Conservation (phyloP, 2,888 invertebrate species). For the Latheticus oryzae region DNA sequence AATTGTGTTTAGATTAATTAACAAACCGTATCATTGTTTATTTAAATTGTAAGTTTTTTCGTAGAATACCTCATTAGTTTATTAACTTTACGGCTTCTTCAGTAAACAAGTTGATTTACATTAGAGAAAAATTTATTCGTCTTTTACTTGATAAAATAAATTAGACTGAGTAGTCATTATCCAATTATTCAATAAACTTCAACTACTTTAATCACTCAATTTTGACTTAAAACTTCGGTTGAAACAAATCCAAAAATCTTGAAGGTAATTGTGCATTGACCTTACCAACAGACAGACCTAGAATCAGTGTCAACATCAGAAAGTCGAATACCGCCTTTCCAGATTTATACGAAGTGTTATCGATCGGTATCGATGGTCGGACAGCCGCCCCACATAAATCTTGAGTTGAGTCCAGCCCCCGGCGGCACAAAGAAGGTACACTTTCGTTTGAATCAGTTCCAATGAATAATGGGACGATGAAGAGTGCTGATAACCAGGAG, state of each 20-base stretch:
- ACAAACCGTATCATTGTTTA: too few species aligned
- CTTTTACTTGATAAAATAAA: constrained; percentile 14
- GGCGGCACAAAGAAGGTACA: constrained; percentile 53
- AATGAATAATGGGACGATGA: constrained; percentile 58
- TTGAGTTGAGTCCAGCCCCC: constrained; percentile 50
- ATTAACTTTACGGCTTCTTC: constrained; percentile 11
- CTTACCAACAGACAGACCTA: constrained; percentile 28
- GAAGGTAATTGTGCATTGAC: constrained; percentile 35
- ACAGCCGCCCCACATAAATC: constrained; percentile 46
- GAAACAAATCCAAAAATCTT: constrained; percentile 11
- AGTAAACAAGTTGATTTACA: constrained; percentile 5
- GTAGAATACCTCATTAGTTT: constrained; percentile 5
- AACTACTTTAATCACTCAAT: constrained; percentile 3
- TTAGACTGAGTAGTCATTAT: constrained; percentile 17
- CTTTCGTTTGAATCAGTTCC: constrained; percentile 50
- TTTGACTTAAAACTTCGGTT: too few species aligned
- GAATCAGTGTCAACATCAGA: constrained; percentile 45
- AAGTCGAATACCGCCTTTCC: constrained; percentile 45
- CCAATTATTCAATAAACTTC: constrained; percentile 11
- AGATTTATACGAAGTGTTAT: constrained; percentile 48
- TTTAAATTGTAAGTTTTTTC: background rate
- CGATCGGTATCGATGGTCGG: constrained; percentile 48
- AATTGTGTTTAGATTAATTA: too few species aligned
- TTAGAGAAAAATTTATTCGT: constrained; percentile 4
- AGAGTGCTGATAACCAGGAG: constrained; percentile 54